Base-by-base conservation (phyloP, 2,888 invertebrate species). In the Drosophila anomalata region DNA sequence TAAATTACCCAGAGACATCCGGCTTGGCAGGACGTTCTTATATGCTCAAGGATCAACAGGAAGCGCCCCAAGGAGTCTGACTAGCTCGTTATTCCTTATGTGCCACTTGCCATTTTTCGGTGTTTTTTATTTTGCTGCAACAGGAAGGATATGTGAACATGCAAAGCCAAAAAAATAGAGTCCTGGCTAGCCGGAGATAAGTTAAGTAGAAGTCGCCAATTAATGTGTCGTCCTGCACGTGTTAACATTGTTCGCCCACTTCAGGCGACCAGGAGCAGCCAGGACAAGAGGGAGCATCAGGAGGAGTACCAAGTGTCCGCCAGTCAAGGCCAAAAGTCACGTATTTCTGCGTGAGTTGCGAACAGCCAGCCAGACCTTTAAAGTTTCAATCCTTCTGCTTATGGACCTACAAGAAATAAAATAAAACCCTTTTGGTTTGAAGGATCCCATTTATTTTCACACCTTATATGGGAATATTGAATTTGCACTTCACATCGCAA, bases 1-100 rank as follows among this genome's bases (percentile, higher is more conserved):
- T 87, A 87, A 87, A 88, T 87, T 88, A 87, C 87, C 88, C 79
- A 78, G 87, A 88, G 84, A 87, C 86, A 82, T 87, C 86, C 86
- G 88, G 77, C 75, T 73, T 73, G 76, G 55, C 60, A 76, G 70
- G 63, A 57, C 74, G 73, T 31, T 54, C 63, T 41, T 63, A 41
- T 54, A 62, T 24, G 77, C 78, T 78, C 69, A 76, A 75, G 79
- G 74, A 85, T 85, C 86, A 86, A 86, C 86, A 86, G 88, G 86
- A 86, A 76, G 78, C 73, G 76, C 79, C 81, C 83, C 76, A 82
- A 79, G 77, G 79, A 70, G 77, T 68, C 68, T 55, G 51, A 52
- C 58, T 31, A 41, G 36, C 22, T 53, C 44, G 41, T 33, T 59
- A 46, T 69, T 42, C 60, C 53, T 52, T 33, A 51, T 48, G 59